Evolutionary conservation across 2,113 vertebrate species (phyloP), one percentile per base, ranked within the genome.

Genomic region (Lycocorax pyrrhopterus): DNA sequence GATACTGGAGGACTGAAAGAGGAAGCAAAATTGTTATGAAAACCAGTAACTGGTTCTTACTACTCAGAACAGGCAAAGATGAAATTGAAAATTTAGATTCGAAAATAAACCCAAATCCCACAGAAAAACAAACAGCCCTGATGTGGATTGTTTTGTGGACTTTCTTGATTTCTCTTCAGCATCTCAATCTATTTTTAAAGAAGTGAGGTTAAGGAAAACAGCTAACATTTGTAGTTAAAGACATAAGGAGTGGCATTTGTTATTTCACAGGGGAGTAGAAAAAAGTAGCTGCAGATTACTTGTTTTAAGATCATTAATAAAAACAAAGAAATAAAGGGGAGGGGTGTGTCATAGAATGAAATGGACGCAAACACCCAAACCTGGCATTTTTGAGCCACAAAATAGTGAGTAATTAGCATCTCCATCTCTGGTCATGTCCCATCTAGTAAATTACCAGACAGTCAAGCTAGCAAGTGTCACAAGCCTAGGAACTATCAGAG

Each of bases 1-100:
- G 99, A 99, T 5, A 99, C 99, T 2, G 99, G 99, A 62, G 99
- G 99, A 87, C 99, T 99, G 93, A 53, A 95, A 90, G 16, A 71
- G 6, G 8, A 18, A 77, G 23, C 29, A 90, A 75, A 84, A 19
- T 25, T 8, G 25, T 84, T 47, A 87, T 3, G 16, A 90, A 81
- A 90, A 44, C 1, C 10, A 85, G 0, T 30, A 64, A 51, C 17
- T 22, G 7, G 12, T 13, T 93, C 76, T 49, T 49, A 44, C 23
- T 22, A 43, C 41, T 62, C 7, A 1, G 18, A 91, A 62, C 1
- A 77, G 16, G 43, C 13, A 47, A 79, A 69, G 23, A 51, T 13
- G 7, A 74, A 86, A 81, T 10, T 1, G 12, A 78, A 84, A 74
- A n/a, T 41, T 44, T 52, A 53, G 22, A 41, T 74, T n/a, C 62